phyloP scores from a whole-genome alignment of 2,888 invertebrate species.

The Apamea sordens region DNA sequence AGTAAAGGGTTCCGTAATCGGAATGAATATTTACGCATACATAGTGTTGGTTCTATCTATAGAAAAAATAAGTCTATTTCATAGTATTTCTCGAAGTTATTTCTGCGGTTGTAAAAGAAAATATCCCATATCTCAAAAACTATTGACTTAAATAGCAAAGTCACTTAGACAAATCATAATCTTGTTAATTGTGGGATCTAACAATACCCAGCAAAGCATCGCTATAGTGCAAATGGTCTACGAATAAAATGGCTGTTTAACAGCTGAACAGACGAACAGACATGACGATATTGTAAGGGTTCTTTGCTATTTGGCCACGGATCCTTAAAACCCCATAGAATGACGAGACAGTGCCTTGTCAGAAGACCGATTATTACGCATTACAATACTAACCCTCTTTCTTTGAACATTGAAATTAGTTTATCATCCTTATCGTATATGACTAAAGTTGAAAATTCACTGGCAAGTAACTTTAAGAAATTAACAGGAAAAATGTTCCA shows the following conservation, averaged over 20 bases:
- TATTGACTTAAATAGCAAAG: not conserved
- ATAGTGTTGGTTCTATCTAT: not conserved
- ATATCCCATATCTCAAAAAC: not conserved
- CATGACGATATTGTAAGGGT: not conserved
- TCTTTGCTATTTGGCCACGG: not conserved
- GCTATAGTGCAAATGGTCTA: not conserved
- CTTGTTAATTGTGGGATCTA: not conserved
- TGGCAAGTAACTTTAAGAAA: constrained; percentile 12
- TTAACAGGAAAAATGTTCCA: constrained; percentile 54
- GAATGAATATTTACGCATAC: not conserved
- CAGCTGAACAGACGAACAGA: not conserved
- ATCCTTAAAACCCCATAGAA: constrained; percentile 58
- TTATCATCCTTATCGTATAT: not conserved
- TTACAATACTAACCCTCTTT: constrained; percentile 51
- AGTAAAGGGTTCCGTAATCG: constrained; percentile 3
- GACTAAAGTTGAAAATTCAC: constrained; percentile 29
- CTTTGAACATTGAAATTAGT: not conserved
- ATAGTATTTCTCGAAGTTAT: not conserved
- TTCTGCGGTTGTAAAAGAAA: not conserved
- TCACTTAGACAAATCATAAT: too few relatives aligned
- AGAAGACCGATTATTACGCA: constrained; percentile 63
- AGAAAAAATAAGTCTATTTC: not conserved
- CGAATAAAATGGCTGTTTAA: not conserved
- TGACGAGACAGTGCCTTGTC: constrained; percentile 62
- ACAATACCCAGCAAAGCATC: not conserved